phyloP scores from a whole-genome alignment of 1,140 invertebrate species.

The Drosophila suzukii region DNA sequence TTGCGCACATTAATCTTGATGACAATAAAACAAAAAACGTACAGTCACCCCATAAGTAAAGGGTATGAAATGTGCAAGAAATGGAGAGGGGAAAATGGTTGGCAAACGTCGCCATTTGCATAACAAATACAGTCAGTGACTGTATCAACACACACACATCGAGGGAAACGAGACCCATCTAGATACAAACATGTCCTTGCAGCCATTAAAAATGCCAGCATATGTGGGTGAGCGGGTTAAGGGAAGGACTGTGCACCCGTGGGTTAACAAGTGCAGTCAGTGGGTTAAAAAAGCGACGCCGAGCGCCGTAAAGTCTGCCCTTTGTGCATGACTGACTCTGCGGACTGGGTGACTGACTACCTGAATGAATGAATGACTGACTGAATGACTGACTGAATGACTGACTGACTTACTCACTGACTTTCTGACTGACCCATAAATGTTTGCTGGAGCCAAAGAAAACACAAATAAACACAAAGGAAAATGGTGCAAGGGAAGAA shows the following conservation, averaged over 20 bases:
- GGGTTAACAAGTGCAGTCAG: constrained; percentile 62
- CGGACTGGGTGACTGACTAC: constrained; percentile 13
- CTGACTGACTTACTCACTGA: constrained; percentile 2
- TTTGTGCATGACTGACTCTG: constrained; percentile 49
- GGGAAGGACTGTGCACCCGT: constrained; percentile 38
- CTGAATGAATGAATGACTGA: constrained; percentile 2
- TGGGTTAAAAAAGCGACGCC: constrained; percentile 52
- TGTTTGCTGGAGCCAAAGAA: constrained; percentile 30
- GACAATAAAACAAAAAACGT: background rate
- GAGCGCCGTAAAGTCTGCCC: constrained; percentile 47
- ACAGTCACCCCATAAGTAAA: constrained; percentile 3
- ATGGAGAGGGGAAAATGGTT: constrained; percentile 30
- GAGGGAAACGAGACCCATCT: constrained; percentile 14
- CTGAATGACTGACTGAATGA: constrained; percentile 12
- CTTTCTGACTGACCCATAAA: constrained; percentile 53
- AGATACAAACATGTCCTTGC: constrained; percentile 67
- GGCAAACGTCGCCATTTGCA: constrained; percentile 76
- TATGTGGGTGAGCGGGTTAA: constrained; percentile 25
- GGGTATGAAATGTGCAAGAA: constrained; percentile 33
- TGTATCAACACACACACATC: constrained; percentile 59
- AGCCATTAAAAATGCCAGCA: constrained; percentile 77
- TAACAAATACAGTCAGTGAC: constrained; percentile 79
- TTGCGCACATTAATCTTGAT: constrained; percentile 5
- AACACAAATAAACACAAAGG: constrained; percentile 27
- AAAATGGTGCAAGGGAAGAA: constrained; percentile 6